Evolutionary conservation across 2,113 vertebrate species (phyloP).

Genomic region (Chamaea fasciata): DNA sequence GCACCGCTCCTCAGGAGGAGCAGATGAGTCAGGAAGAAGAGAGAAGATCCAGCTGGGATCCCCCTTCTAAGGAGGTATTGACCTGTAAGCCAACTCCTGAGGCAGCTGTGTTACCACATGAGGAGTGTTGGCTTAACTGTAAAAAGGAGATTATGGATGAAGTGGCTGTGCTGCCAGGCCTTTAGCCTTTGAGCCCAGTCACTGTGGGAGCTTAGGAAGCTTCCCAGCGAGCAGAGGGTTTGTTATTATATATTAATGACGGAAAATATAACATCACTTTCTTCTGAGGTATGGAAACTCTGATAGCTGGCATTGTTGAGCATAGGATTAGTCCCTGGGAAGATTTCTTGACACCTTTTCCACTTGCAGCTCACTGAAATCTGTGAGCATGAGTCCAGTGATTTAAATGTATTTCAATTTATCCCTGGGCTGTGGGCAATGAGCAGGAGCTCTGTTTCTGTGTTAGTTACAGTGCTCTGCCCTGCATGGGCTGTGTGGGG

Average conservation of each 20-base stretch:
- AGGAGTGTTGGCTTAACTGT: background rate
- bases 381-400: background rate
- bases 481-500: background rate
- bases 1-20: fast-evolving
- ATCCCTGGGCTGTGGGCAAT: no score
- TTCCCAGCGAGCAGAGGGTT: background rate
- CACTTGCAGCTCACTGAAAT: background rate
- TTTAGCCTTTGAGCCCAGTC: background rate
- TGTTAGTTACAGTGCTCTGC: background rate
- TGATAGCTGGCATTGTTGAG: background rate
- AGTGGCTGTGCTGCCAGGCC: background rate
- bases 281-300: background rate
- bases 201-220: background rate
- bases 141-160: background rate
- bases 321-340: background rate
- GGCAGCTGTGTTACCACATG: fast-evolving
- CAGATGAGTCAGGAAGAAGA: background rate
- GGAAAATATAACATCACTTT: background rate
- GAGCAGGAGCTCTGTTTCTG: background rate
- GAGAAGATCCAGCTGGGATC: background rate
- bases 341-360: background rate
- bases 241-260: background rate
- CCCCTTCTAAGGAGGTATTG: background rate
- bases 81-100: background rate
- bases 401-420: background rate